Conservation (phyloP, 2,888 invertebrate species). For the Eubasilissa splendida region DNA sequence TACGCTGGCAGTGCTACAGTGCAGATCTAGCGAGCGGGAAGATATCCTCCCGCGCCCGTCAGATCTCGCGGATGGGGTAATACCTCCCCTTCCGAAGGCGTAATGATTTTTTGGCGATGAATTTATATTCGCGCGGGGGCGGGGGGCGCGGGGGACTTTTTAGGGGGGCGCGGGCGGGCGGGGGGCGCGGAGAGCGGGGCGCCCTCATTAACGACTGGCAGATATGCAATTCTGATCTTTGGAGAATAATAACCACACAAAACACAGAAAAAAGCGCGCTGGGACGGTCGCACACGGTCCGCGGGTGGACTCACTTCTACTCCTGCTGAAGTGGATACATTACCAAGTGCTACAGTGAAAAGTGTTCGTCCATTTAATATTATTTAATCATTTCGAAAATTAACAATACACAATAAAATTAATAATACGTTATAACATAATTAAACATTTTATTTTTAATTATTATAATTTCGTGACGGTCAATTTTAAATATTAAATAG, state of each 20-base stretch:
- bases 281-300: constrained; percentile 65
- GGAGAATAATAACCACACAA: constrained; percentile 63
- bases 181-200: constrained; percentile 56
- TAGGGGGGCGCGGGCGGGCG: constrained; percentile 55
- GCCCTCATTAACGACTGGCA: constrained; percentile 77
- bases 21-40: constrained; percentile 45
- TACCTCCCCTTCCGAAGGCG: constrained; percentile 83
- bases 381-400: too few relatives aligned
- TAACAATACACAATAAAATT: too few relatives aligned
- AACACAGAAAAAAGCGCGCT: constrained; percentile 65
- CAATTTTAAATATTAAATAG: too few relatives aligned
- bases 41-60: constrained; percentile 20
- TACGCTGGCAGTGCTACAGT: constrained; percentile 36
- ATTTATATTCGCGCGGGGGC: constrained; percentile 80
- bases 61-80: constrained; percentile 70
- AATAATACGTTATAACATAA: too few relatives aligned
- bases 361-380: background rate
- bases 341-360: background rate
- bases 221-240: constrained; percentile 80
- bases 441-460: too few relatives aligned
- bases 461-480: too few relatives aligned
- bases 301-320: background rate
- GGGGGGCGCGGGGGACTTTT: constrained; percentile 59
- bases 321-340: too few relatives aligned
- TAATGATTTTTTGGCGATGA: constrained; percentile 91